Evolutionary conservation across 2,888 invertebrate genomes (phyloP), one percentile per base, ranked within the genome.

Genomic region (Arenicola marina): DNA sequence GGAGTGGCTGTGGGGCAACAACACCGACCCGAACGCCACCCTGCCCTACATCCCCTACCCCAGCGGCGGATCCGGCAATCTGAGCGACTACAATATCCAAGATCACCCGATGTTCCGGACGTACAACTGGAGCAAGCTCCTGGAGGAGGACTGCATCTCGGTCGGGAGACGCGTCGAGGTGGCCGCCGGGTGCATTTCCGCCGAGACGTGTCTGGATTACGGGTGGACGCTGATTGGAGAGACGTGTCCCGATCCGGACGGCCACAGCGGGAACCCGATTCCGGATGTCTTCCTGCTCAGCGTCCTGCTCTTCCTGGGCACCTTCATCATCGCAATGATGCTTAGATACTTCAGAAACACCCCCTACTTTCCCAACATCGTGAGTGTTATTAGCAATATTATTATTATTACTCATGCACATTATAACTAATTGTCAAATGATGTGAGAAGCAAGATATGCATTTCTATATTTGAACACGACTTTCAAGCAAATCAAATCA

Each of bases 301-400:
- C 61, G 88, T 94, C 73, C 88, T 96, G 68, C 87, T 96, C 66
- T 96, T 96, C 84, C 82, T 92, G 76, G 93, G 94, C 72, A 97
- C 97, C 45, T 97, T 95, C 83, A 86, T 90, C 57, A 87, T 95
- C 75, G 95, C 96, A 48, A 88, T 92, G 45, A 88, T 91, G 67
- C 85, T 97, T 61, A 96, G 96, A 85, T 92, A 93, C 78, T 93
- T 95, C 82, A 93, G 94, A 83, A 93, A 91, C 75, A 91, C 93
- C 2, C 86, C 92, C 33, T 96, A 95, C 86, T 96, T 96, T 79
- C 93, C 95, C 53, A 89, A 94, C 0, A 91, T 91, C 86, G 94
- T 92, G 87, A 81, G 70, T 68, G 21, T 29, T 38, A 18, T 11
- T n/a, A n/a, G n/a, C n/a, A n/a, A n/a, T n/a, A n/a, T n/a, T n/a